These are phyloP conservation scores for Champsocephalus gunnari DNA, from an alignment of 2,797 vertebrate species.

Conservation along the genomic window DNA sequence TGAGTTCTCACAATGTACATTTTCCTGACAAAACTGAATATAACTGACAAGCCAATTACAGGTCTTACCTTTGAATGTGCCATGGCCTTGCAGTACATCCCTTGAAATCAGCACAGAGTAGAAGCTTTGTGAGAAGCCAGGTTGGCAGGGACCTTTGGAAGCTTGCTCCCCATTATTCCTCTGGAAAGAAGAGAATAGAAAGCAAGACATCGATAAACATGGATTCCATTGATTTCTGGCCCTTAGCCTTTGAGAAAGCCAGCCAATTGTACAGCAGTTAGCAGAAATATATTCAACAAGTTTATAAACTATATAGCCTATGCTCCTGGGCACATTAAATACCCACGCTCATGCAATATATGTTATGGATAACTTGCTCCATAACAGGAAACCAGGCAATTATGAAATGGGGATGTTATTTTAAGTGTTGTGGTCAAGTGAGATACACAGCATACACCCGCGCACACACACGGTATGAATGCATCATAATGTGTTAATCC, in stretches of 20 bases:
- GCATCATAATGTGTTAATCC: slow-evolving; percentile 48
- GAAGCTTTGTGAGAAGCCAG: slow-evolving; percentile 93
- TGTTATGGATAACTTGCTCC: neutral
- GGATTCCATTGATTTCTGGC: slow-evolving; percentile 71
- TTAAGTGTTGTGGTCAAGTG: slow-evolving; percentile 25
- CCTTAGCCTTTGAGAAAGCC: slow-evolving; percentile 15
- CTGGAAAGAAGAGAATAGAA: slow-evolving; percentile 71
- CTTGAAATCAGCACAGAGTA: slow-evolving; percentile 91
- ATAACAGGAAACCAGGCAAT: slow-evolving; percentile 14
- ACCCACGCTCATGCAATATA: neutral
- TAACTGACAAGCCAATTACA: slow-evolving; percentile 39
- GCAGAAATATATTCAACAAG: slow-evolving; percentile 59
- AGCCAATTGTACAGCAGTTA: slow-evolving; percentile 15
- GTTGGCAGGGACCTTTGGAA: slow-evolving; percentile 86
- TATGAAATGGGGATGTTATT: slow-evolving; percentile 24
- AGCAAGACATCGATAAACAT: slow-evolving; percentile 69
- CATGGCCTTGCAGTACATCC: slow-evolving; percentile 89
- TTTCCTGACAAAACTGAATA: slow-evolving; percentile 28
- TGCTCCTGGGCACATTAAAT: slow-evolving; percentile 14
- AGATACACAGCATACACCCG: slow-evolving; percentile 12
- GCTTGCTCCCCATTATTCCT: slow-evolving; percentile 87
- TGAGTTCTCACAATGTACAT: slow-evolving; percentile 1
- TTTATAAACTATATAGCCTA: slow-evolving; percentile 27
- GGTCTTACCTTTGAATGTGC: slow-evolving; percentile 92
- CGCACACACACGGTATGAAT: slow-evolving; percentile 23